Conservation (phyloP, 1,140 invertebrate genomes). For the Plectrocnemia conspersa region DNA sequence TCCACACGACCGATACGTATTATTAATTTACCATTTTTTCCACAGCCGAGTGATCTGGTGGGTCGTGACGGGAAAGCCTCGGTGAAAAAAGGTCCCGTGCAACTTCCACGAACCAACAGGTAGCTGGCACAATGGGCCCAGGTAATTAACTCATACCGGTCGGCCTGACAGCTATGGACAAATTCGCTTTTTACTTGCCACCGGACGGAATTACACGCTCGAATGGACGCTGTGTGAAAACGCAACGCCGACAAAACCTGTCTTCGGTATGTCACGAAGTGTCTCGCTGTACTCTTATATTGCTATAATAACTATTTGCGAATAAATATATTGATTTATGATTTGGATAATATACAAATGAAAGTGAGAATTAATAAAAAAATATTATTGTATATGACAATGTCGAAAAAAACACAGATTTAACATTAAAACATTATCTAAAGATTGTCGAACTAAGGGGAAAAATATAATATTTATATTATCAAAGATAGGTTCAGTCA, state of each 20-base stretch:
- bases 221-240: conserved; percentile 28
- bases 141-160: conserved; percentile 34
- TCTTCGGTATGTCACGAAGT: neutral
- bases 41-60: conserved; percentile 11
- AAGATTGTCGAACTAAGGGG: too few species aligned
- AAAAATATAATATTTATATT: too few species aligned
- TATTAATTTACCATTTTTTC: neutral
- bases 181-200: conserved; percentile 34
- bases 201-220: conserved; percentile 30
- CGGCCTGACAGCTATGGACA: conserved; percentile 32
- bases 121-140: conserved; percentile 16
- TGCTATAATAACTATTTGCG: too few species aligned
- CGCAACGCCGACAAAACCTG: neutral
- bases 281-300: too few species aligned
- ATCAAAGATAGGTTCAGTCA: too few species aligned
- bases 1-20: conserved; percentile 4
- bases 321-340: too few species aligned
- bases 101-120: conserved; percentile 11
- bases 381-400: too few species aligned
- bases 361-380: too few species aligned
- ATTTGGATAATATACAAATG: too few species aligned
- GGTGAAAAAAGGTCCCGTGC: conserved; percentile 13
- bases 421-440: too few species aligned
- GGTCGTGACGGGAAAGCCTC: neutral
- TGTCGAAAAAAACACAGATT: too few species aligned